These are phyloP conservation scores for Acyrthosiphon pisum DNA, from an alignment of 1,140 invertebrate genomes.

Conservation along the genomic window DNA sequence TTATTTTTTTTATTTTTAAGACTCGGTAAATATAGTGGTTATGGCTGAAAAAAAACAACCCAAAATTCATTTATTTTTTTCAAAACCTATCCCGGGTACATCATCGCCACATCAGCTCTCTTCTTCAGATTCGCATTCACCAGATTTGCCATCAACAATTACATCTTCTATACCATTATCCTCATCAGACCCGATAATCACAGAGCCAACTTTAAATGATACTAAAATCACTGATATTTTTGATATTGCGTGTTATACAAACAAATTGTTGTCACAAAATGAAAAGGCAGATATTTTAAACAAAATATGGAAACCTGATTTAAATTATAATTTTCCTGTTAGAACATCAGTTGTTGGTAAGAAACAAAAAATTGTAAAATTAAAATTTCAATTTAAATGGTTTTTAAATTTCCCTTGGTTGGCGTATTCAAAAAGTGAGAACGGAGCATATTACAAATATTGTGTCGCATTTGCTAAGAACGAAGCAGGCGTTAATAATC, in stretches of 20 bases:
- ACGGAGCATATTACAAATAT: background rate
- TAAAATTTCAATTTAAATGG: background rate
- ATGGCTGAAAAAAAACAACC: background rate
- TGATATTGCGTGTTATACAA: background rate
- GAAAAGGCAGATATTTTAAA: background rate
- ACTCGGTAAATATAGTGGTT: background rate
- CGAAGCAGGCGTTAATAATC: background rate
- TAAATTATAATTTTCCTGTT: background rate
- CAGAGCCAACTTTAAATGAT: constrained; percentile 12
- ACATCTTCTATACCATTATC: background rate
- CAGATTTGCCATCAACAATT: background rate
- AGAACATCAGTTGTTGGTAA: background rate
- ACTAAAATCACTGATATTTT: background rate
- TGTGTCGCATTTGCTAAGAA: background rate
- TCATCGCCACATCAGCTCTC: background rate
- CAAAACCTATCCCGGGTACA: background rate
- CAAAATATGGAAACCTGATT: background rate
- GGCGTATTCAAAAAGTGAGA: background rate
- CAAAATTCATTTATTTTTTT: background rate
- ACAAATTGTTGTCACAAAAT: constrained; percentile 20
- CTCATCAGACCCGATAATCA: background rate
- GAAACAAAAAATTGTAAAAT: background rate
- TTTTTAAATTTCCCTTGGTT: background rate
- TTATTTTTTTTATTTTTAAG: background rate
- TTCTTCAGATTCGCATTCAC: background rate